phyloP scores from a whole-genome alignment of 2,797 vertebrate species.

The Epinephelus malabaricus region DNA sequence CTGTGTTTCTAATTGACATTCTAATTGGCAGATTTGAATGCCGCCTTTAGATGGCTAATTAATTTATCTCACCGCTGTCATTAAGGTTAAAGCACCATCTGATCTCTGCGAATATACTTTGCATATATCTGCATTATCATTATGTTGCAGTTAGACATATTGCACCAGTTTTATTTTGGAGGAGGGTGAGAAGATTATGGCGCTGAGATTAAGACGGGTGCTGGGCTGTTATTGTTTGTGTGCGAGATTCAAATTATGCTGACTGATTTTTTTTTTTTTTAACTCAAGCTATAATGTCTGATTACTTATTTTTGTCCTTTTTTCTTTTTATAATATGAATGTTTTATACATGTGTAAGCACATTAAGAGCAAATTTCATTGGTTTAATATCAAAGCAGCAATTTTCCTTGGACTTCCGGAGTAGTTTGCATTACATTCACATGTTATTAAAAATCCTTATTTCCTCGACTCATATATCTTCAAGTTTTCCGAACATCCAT shows the following conservation, averaged over 20 bases:
- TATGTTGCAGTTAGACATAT: slow-evolving; percentile 71
- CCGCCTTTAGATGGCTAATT: slow-evolving; percentile 88
- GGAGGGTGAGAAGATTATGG: slow-evolving; percentile 60
- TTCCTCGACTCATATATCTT: slow-evolving; percentile 74
- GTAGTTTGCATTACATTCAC: slow-evolving; percentile 64
- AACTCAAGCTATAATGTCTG: not conserved
- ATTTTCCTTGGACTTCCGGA: slow-evolving; percentile 55
- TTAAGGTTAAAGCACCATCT: slow-evolving; percentile 90
- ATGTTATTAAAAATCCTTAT: slow-evolving; percentile 78
- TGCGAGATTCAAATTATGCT: slow-evolving; percentile 44
- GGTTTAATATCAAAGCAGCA: slow-evolving; percentile 63
- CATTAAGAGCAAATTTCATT: slow-evolving; percentile 43
- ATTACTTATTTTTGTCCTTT: slow-evolving; percentile 6
- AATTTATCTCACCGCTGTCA: slow-evolving; percentile 89
- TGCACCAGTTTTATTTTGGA: slow-evolving; percentile 70
- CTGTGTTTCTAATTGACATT: slow-evolving; percentile 89
- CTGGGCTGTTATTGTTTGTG: slow-evolving; percentile 40
- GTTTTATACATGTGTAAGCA: slow-evolving; percentile 30
- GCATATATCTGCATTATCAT: slow-evolving; percentile 89
- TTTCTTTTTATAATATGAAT: slow-evolving; percentile 36
- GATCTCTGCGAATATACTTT: slow-evolving; percentile 87
- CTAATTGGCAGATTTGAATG: slow-evolving; percentile 90
- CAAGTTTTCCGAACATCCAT: slow-evolving; percentile 73
- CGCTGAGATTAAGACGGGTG: slow-evolving; percentile 35
- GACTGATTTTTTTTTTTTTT: not conserved